Conservation (phyloP, 2,113 vertebrate genomes). For the Plecturocebus donacophilus region DNA sequence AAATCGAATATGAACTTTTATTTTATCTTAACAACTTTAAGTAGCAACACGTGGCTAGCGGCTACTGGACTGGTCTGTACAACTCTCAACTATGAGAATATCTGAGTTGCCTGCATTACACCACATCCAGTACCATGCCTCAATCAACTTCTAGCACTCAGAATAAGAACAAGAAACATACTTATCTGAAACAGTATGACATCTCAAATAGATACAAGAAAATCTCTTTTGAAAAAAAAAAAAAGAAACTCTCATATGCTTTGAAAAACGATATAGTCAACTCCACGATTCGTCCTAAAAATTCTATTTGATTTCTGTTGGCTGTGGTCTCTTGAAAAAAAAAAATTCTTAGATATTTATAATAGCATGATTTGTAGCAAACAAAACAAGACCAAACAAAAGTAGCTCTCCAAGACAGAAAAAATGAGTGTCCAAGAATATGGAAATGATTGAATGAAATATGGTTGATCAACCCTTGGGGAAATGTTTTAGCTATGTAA, state of each 20-base stretch:
- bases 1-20: neutral
- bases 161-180: neutral
- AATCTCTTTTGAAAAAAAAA: neutral
- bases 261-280: neutral
- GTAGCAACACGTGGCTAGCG: neutral
- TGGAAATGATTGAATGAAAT: neutral
- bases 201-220: neutral
- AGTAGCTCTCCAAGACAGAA: neutral
- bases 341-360: neutral
- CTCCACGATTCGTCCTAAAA: neutral
- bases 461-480: neutral
- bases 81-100: neutral
- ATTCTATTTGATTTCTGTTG: neutral
- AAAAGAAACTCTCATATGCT: neutral
- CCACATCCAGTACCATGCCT: neutral
- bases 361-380: neutral
- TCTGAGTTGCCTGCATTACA: neutral
- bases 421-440: neutral
- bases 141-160: neutral
- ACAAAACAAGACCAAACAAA: neutral
- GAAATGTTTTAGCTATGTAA: neutral
- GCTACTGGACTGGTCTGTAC: neutral
- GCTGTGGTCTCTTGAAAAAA: neutral
- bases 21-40: neutral
- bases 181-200: neutral